These are phyloP conservation scores for Saccostrea glomerata DNA, from an alignment of 1,140 invertebrate species.

Conservation along the genomic window DNA sequence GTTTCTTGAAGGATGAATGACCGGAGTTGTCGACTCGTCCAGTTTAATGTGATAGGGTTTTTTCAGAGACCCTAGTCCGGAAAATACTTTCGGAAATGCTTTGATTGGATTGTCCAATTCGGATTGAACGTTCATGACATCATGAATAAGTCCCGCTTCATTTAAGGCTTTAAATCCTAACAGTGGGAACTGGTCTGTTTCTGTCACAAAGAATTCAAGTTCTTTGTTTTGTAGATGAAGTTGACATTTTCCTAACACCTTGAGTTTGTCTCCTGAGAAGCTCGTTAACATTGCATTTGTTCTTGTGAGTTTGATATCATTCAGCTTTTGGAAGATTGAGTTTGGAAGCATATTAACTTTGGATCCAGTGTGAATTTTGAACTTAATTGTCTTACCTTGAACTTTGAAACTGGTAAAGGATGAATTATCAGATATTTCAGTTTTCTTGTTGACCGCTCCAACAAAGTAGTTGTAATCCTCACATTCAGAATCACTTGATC, in stretches of 20 bases:
- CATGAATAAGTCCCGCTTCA: conserved; percentile 15
- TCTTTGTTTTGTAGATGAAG: neutral
- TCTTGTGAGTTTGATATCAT: neutral
- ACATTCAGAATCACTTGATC: neutral
- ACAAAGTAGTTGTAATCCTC: conserved; percentile 6
- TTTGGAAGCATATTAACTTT: conserved; percentile 15
- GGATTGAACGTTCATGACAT: neutral
- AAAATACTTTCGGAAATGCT: neutral
- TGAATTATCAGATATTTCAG: neutral
- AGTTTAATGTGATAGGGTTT: neutral
- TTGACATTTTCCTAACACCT: conserved; percentile 8
- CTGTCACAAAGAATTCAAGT: conserved; percentile 38
- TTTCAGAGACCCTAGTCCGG: neutral
- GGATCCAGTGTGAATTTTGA: conserved; percentile 28
- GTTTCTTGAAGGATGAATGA: conserved; percentile 36
- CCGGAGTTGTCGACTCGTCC: neutral
- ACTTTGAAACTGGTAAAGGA: neutral
- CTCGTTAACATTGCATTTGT: neutral
- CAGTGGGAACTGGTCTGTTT: conserved; percentile 12
- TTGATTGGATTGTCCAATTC: neutral
- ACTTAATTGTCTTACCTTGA: conserved; percentile 1
- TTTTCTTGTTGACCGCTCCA: conserved; percentile 17
- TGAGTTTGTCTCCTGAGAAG: conserved; percentile 5
- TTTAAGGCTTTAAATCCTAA: neutral
- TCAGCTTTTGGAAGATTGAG: neutral